These are phyloP conservation scores for Bursaphelenchus okinawaensis DNA, from an alignment of 2,888 invertebrate species.

Conservation along the genomic window DNA sequence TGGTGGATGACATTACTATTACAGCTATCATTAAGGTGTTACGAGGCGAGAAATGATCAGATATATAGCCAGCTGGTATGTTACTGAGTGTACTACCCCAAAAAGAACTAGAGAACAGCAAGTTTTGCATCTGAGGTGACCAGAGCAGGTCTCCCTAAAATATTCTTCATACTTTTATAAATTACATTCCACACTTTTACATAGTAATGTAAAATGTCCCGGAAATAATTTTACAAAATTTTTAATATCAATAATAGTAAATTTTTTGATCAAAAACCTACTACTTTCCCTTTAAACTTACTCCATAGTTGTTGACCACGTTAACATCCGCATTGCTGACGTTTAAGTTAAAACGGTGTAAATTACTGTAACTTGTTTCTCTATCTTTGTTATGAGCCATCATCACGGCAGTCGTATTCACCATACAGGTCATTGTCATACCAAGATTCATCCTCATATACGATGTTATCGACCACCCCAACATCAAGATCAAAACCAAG, in stretches of 20 bases:
- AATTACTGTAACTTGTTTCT: too few relatives aligned
- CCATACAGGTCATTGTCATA: constrained; percentile 40
- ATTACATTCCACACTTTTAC: constrained; percentile 7
- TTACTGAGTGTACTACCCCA: constrained; percentile 40
- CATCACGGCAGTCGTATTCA: constrained; percentile 40
- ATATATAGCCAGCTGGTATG: constrained; percentile 41
- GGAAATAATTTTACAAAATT: too few relatives aligned
- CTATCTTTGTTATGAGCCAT: too few relatives aligned
- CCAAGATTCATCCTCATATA: constrained; percentile 37
- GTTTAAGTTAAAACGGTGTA: too few relatives aligned
- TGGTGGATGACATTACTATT: constrained; percentile 14
- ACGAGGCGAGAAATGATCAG: constrained; percentile 29
- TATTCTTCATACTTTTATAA: too few relatives aligned
- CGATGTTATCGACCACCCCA: constrained; percentile 36
- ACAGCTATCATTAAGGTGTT: constrained; percentile 22
- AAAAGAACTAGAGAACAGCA: constrained; percentile 45
- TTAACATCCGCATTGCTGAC: too few relatives aligned
- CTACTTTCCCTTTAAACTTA: too few relatives aligned
- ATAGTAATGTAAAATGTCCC: constrained; percentile 5
- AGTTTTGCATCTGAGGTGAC: constrained; percentile 37
- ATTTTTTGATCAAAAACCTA: too few relatives aligned
- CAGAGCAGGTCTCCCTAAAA: constrained; percentile 40
- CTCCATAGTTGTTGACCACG: too few relatives aligned
- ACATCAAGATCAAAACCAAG: constrained; percentile 37
- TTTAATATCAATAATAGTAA: too few relatives aligned